Base-by-base conservation (phyloP, 1,140 invertebrate species). In the Pseudomyrmex pallidus region DNA sequence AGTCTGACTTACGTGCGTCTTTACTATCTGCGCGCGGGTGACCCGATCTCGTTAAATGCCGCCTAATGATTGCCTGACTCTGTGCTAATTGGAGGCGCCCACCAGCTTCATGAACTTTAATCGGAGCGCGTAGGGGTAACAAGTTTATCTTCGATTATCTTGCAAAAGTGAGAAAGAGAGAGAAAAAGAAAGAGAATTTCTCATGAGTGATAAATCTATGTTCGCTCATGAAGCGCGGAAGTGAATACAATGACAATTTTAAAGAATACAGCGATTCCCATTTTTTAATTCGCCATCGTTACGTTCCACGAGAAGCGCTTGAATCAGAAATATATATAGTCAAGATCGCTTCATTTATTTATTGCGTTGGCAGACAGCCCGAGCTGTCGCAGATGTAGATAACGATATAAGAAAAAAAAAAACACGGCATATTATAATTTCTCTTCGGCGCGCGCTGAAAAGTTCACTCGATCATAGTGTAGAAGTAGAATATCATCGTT, bases 41-140 rank as follows among this genome's bases (percentile, higher is more conserved):
- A 73, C 72, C 61, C 62, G 70, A 82, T 82, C 78, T 74, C 48
- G 70, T 25, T 48, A 63, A 74, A 82, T 46, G 35, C 17, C 15
- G 44, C 50, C 67, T 46, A 57, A 67, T 57, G 85, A 85, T 82
- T 74, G 52, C 22, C 44, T 67, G 44, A 52, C 68, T 85, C n/a
- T 1, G 10, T 35, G 20, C 35, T 74, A 85, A 86, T 85, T 63
- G 66, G 70, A 82, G 56, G n/a, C 50, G 44, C n/a, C 52, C 46
- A 63, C 56, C 5, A 59, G 59, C 35, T 5, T 4, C 12, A n/a
- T 2, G 54, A 44, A 68, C 63, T 85, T 13, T 20, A 52, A 59
- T 0, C n/a, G 9, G 9, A 5, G 17, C 83, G 25, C 10, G 25
- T 64, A 35, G 35, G 35, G 1, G 25, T 82, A 82, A 82, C 70